A percentile compares a stretch with the other conserved stretches of the same genome.
Conservation (phyloP, 2,797 vertebrate genomes). For the Pangasius macronema region DNA sequence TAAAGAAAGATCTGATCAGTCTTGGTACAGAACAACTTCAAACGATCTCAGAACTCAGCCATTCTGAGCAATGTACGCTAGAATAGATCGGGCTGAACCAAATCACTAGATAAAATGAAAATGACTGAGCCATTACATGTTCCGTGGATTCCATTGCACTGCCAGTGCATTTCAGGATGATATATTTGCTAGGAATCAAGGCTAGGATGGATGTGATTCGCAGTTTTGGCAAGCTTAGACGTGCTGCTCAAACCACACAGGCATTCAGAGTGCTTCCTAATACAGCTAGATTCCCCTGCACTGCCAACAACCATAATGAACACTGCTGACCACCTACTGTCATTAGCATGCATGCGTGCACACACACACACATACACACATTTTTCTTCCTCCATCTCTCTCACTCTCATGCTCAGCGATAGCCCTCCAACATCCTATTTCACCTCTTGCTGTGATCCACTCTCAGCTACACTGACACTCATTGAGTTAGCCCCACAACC, state of each 20-base stretch:
- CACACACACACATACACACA: constrained; percentile 23
- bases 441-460: constrained; percentile 51
- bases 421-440: constrained; percentile 48
- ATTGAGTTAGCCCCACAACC: constrained; percentile 33
- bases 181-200: constrained; percentile 15
- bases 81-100: not conserved
- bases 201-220: constrained; percentile 17
- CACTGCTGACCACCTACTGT: constrained; percentile 51
- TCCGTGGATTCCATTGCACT: not conserved
- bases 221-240: constrained; percentile 22
- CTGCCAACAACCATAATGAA: constrained; percentile 54
- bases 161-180: not conserved
- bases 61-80: not conserved
- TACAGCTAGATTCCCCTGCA: constrained; percentile 44
- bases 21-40: not conserved
- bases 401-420: constrained; percentile 9
- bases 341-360: constrained; percentile 27
- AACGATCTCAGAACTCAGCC: not conserved
- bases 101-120: not conserved
- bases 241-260: constrained; percentile 22
- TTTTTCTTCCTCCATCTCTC: constrained; percentile 1
- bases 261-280: constrained; percentile 29
- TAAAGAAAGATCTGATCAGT: not conserved
- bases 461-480: constrained; percentile 47
- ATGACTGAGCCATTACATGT: constrained; percentile 7